Base-by-base conservation (phyloP, 2,888 invertebrate species). In the Stenodema calcarata region DNA sequence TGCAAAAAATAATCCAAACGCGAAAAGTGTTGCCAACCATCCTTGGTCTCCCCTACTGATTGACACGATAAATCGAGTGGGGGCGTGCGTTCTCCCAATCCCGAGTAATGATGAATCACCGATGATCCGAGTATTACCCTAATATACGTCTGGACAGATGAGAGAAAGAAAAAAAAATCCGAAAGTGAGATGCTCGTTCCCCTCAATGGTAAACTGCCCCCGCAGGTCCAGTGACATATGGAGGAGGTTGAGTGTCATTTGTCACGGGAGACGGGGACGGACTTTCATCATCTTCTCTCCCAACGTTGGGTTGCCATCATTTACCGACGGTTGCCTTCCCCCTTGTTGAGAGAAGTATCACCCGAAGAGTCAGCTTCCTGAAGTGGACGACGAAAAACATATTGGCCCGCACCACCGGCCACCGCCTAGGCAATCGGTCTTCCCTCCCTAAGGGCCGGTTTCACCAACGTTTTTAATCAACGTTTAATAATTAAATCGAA, bases 161-260 rank as follows among this genome's bases (percentile, higher is more conserved):
- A n/a, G n/a, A n/a, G n/a, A n/a, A n/a, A n/a, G n/a, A n/a, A 62
- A 27, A 18, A 75, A 75, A 35, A 75, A 30, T 75, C 41, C 14
- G 30, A 28, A 75, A 35, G 35, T 35, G 2, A 35, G 2, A 35
- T 35, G 4, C 35, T 35, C 35, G 7, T 35, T n/a, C 35, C 2
- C 35, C 35, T 7, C 35, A 35, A 35, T 35, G 69, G 47, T 12
- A 47, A 47, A 47, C 62, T 62, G 23, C 23, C 62, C 62, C 62
- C 11, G 62, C 18, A 23, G 11, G 62, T 23, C 35, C 73, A 54
- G 80, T 80, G 80, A 80, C 80, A 80, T 80, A 80, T 80, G 80
- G 80, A 80, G 80, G 80, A 80, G 47, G 35, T 80, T 23, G 47
- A 80, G 54, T 80, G 47, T 80, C 50, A 80, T 80, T 80, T 80